A percentile compares a stretch with the other conserved stretches of the same genome.
Conservation (phyloP, 2,888 invertebrate genomes). For the Macrophya alboannulata region DNA sequence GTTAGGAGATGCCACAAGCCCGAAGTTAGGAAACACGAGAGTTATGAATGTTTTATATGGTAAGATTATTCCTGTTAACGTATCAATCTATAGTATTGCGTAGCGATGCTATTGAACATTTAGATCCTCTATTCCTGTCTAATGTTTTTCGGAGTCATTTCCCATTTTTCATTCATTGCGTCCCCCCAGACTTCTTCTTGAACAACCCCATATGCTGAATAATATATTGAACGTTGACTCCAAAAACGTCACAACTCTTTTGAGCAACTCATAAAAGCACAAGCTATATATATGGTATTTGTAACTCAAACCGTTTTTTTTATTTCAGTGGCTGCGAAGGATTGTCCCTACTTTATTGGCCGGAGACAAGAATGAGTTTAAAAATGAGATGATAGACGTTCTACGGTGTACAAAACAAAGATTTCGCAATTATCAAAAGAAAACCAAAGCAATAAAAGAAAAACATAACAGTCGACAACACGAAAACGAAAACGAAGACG, state of each 20-base stretch:
- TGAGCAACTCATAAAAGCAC: background rate
- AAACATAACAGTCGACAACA: background rate
- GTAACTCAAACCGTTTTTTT: background rate
- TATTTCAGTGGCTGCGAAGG: conserved; percentile 29
- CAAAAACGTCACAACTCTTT: background rate
- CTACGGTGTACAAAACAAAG: conserved; percentile 5
- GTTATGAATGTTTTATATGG: conserved; percentile 15
- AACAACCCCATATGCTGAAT: background rate
- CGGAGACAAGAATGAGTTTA: conserved; percentile 23
- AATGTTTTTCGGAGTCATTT: background rate
- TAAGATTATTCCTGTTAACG: conserved; percentile 11
- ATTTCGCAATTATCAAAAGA: background rate
- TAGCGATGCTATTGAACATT: background rate
- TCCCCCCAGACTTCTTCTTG: background rate
- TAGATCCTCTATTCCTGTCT: background rate
- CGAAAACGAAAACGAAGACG: conserved; percentile 29
- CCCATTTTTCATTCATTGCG: background rate
- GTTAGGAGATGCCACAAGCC: conserved; percentile 3
- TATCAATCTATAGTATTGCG: background rate
- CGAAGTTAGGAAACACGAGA: conserved; percentile 23
- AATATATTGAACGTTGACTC: no score
- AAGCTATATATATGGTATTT: background rate
- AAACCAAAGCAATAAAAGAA: background rate
- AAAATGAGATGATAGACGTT: conserved; percentile 29
- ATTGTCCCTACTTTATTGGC: conserved; percentile 29